A percentile compares a stretch with the other conserved stretches of the same genome.
These are phyloP conservation scores for Alviniconcha marisindica DNA, from an alignment of 1,140 invertebrate species.

Conservation along the genomic window DNA sequence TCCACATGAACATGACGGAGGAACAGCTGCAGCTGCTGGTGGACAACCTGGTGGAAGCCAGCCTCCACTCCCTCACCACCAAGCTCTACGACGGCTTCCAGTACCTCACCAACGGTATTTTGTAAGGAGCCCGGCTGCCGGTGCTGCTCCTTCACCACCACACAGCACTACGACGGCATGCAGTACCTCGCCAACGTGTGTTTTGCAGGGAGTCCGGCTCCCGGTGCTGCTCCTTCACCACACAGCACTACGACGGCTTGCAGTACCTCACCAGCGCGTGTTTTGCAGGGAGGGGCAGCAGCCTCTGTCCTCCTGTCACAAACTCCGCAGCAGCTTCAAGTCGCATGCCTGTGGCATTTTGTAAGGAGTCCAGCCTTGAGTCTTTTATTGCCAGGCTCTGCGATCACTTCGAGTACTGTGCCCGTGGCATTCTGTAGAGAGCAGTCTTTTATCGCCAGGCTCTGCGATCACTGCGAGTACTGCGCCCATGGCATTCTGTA, in stretches of 20 bases:
- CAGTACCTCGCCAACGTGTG: constrained; percentile 99
- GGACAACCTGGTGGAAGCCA: constrained; percentile 94
- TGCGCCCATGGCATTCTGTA: constrained; percentile 96
- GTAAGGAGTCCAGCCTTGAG: no score
- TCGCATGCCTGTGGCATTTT: no score
- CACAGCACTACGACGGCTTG: constrained; percentile 93
- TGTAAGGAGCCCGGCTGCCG: constrained; percentile 71
- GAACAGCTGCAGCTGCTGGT: constrained; percentile 95
- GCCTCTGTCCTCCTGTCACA: no score
- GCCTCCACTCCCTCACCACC: constrained; percentile 96
- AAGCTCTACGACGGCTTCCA: constrained; percentile 99
- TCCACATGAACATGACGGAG: constrained; percentile 96
- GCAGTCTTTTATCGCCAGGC: no score
- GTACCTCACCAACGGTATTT: constrained; percentile 99
- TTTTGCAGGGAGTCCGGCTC: constrained; percentile 78
- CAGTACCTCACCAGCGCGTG: constrained; percentile 99
- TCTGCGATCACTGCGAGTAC: constrained; percentile 99
- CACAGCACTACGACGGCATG: constrained; percentile 97
- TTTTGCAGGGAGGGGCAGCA: no score
- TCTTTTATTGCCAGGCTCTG: no score
- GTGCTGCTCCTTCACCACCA: not conserved
- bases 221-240: no score
- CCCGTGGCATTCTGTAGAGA: constrained; percentile 92
- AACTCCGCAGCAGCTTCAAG: no score
- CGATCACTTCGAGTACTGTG: constrained; percentile 99